Evolutionary conservation across 2,888 invertebrate species (phyloP), one percentile per base, ranked within the genome.

Genomic region (Drosophila seclusa): DNA sequence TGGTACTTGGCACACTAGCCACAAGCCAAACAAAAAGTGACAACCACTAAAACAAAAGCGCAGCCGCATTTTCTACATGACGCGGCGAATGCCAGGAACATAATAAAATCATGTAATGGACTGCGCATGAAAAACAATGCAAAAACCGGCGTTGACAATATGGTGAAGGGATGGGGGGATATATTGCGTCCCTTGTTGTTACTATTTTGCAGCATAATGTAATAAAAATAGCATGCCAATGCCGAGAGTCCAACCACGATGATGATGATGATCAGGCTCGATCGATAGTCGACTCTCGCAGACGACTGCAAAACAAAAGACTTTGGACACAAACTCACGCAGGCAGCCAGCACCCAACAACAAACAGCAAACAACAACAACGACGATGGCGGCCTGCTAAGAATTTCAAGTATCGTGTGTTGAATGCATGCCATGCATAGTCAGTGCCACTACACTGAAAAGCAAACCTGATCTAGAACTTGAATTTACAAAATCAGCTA

Each of bases 391-490:
- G 77, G 82, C 80, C 89, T 84, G 86, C 84, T 73, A 87, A 83
- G 87, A 87, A 87, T 87, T 90, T 83, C 88, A 89, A 89, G 90
- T 88, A 89, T 88, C 89, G 87, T 87, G 87, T 87, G 90, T 86
- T 87, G 90, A 83, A 88, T 87, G 87, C 87, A 87, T 87, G 87
- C 87, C 86, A 87, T 82, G 87, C 87, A 87, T 87, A 87, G 88
- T 74, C 81, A 76, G 72, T 69, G 80, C 65, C 73, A 34, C 36
- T 32, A 38, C 54, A 45, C 18, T 55, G n/a, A 27, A 27, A 27
- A 40, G 27, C 16, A 55, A 49, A 49, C 27, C 18, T 49, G 27
- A 49, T 18, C 10, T 27, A 18, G 1, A 49, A 49, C 18, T 27
- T 45, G 21, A 24, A 13, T 45, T 45, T 21, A 4, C 3, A 21